Conservation (phyloP, 2,888 invertebrate genomes). For the Microctonus aethiopoides region DNA sequence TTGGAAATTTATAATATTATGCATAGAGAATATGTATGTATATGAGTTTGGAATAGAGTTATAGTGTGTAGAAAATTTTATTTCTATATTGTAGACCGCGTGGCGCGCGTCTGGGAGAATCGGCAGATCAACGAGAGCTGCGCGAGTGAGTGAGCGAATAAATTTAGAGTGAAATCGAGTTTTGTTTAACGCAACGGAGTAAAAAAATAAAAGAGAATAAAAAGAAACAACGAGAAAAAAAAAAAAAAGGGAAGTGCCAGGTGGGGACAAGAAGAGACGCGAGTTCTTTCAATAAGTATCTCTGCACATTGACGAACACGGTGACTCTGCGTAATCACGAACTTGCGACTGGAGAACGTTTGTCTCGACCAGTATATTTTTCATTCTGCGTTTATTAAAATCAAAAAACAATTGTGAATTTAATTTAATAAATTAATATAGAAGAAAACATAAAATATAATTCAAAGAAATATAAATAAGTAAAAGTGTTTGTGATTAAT, state of each 20-base stretch:
- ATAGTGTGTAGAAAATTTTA: neutral
- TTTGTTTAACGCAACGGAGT: neutral
- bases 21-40: neutral
- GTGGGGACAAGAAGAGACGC: conserved; percentile 29
- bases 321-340: conserved; percentile 41
- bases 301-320: conserved; percentile 39
- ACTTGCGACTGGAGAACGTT: conserved; percentile 29
- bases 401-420: neutral
- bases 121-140: neutral
- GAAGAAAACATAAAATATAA: conserved; percentile 16
- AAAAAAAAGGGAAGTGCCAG: neutral
- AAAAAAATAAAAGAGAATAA: neutral
- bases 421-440: too few relatives aligned
- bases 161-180: neutral
- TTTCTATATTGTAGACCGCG: conserved; percentile 38
- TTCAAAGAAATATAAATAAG: conserved; percentile 6
- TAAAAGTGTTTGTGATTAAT: too few relatives aligned
- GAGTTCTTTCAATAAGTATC: conserved; percentile 45
- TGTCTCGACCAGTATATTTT: neutral
- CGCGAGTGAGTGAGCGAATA: conserved; percentile 3
- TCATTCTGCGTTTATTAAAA: neutral
- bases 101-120: conserved; percentile 38
- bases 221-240: neutral
- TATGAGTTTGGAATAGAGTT: neutral
- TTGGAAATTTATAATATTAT: neutral